Base-by-base conservation (phyloP, 2,113 vertebrate species). In the Pholis gunnellus region DNA sequence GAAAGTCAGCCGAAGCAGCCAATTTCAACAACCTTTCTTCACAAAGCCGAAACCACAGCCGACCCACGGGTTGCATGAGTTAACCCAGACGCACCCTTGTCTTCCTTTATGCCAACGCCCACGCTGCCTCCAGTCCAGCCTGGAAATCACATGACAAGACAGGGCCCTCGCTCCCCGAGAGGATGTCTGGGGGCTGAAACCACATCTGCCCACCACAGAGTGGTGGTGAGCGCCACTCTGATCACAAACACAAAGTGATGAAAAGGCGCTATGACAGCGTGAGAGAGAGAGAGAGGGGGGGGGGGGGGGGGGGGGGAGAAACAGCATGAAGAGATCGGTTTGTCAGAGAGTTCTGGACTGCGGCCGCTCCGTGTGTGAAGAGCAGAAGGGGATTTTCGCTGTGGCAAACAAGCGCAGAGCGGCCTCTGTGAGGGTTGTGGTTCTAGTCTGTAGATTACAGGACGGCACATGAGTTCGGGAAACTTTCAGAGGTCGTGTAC, bases 121-220 rank as follows among this genome's bases (percentile, higher is more conserved):
- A 86, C 82, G 25, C 73, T 57, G 73, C 72, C 74, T 66, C 38
- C 71, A 87, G 81, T 81, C 63, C 34, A 70, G 72, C 80, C 79
- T 67, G 75, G 85, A 88, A 91, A 69, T 88, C 88, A 90, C 73
- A 76, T 79, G 81, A 91, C 52, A 80, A 67, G 73, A 77, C 52
- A 34, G 2, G 74, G 75, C 60, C 70, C 77, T 85, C 31, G 7
- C 68, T 79, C 72, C 63, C 72, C 15, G 52, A 72, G 60, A 78
- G 74, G 66, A 81, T 80, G 76, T 88, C 84, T 69, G 82, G 60
- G 82, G 83, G 78, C 78, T 84, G 70, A 87, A 91, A 88, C 91
- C 91, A 74, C 91, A 87, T 46, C 77, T 40, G 83, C 72, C 59
- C 52, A 31, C 89, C 84, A 38, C 86, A 87, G 79, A 82, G 84